A percentile compares a stretch with the other conserved stretches of the same genome.
Conservation (phyloP, 1,140 invertebrate genomes). For the Meloidogyne chitwoodi region DNA sequence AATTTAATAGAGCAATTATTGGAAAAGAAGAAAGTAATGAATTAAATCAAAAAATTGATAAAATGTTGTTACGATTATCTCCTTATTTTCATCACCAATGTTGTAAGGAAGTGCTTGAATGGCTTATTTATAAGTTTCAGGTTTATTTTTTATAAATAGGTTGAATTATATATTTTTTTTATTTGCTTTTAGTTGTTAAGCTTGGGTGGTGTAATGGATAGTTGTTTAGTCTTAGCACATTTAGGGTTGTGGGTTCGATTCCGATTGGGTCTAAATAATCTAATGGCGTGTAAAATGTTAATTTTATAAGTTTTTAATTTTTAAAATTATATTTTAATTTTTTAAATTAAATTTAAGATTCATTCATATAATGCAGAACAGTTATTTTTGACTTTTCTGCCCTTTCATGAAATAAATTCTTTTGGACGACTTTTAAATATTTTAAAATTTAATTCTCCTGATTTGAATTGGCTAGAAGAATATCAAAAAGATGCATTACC, state of each 20-base stretch:
- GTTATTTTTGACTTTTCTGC: slow-evolving; percentile 34
- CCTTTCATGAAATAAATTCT: slow-evolving; percentile 36
- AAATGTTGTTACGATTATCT: slow-evolving; percentile 27
- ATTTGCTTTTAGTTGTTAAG: background rate
- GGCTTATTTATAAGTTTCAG: slow-evolving; percentile 44
- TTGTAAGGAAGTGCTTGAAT: slow-evolving; percentile 43
- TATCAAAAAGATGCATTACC: slow-evolving; percentile 28
- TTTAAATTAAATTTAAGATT: slow-evolving; percentile 33
- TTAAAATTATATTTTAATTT: too few relatives aligned
- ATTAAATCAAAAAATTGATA: slow-evolving; percentile 27
- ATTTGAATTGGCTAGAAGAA: slow-evolving; percentile 30
- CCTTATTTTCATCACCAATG: slow-evolving; percentile 46
- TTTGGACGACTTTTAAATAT: slow-evolving; percentile 41
- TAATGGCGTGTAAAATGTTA: background rate
- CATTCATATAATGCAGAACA: slow-evolving; percentile 41
- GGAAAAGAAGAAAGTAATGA: slow-evolving; percentile 30
- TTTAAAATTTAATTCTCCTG: slow-evolving; percentile 31
- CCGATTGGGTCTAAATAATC: background rate
- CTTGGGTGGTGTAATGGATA: background rate
- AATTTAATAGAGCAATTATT: slow-evolving; percentile 35
- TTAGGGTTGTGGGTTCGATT: background rate
- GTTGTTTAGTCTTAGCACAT: background rate
- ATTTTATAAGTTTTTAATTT: background rate
- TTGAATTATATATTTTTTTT: background rate
- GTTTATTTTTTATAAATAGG: background rate